Evolutionary conservation across 2,113 vertebrate species (phyloP).

Genomic region (Cephalophus harveyi): DNA sequence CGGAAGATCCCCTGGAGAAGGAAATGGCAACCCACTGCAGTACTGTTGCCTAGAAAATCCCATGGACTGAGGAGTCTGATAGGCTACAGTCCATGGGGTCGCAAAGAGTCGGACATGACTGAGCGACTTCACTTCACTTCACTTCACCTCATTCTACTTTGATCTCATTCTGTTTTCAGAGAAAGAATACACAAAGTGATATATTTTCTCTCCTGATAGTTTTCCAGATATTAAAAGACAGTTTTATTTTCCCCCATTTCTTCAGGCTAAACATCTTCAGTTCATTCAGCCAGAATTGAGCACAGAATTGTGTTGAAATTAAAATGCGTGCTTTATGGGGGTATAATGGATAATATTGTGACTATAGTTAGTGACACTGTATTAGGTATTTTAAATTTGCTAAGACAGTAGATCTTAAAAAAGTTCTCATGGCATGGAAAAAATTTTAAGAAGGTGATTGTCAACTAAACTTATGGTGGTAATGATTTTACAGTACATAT

Average conservation of each 20-base stretch:
- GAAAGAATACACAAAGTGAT: neutral
- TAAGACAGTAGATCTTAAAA: neutral
- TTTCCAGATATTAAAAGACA: neutral
- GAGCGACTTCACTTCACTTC: too few relatives aligned
- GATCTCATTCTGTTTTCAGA: neutral
- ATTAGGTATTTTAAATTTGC: neutral
- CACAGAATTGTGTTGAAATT: neutral
- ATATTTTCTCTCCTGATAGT: neutral
- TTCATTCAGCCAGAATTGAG: neutral
- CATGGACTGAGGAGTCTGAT: too few relatives aligned
- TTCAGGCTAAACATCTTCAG: neutral
- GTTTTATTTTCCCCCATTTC: neutral
- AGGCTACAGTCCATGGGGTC: too few relatives aligned
- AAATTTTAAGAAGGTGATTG: neutral
- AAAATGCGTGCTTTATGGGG: neutral
- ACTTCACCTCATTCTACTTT: neutral
- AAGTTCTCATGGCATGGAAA: neutral
- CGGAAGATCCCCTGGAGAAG: too few relatives aligned
- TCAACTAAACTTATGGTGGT: neutral
- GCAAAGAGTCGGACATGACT: too few relatives aligned
- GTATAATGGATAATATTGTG: neutral
- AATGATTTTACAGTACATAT: neutral
- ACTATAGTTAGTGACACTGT: neutral
- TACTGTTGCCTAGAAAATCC: too few relatives aligned
- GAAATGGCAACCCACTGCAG: too few relatives aligned